Conservation (phyloP, 2,113 vertebrate species). For the Melanerpes formicivorus region DNA sequence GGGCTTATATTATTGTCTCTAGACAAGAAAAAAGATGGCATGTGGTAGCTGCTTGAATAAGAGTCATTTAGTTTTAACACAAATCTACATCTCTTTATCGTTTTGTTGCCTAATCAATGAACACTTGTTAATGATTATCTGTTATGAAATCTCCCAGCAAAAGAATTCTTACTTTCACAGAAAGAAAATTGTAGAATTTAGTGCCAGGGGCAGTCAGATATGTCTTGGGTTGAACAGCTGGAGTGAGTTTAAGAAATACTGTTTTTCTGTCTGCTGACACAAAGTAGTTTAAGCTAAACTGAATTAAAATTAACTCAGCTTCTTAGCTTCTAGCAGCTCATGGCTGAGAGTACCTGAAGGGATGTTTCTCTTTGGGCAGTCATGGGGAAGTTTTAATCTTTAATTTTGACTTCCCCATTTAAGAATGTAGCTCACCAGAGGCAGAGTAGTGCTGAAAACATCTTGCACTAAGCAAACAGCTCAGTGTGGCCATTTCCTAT, state of each 20-base stretch:
- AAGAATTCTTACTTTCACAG: background rate
- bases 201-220: background rate
- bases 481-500: background rate
- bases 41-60: background rate
- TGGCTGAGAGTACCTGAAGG: background rate
- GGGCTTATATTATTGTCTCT: background rate
- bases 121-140: background rate
- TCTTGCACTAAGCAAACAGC: background rate
- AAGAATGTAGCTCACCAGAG: background rate
- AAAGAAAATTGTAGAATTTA: background rate
- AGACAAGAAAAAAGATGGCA: background rate
- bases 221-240: background rate
- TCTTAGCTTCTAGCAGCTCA: background rate
- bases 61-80: background rate
- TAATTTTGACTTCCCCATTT: background rate
- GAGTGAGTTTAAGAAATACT: background rate
- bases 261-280: background rate
- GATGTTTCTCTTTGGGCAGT: background rate
- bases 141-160: background rate
- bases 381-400: background rate
- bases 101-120: background rate
- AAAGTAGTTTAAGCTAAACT: background rate
- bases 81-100: background rate
- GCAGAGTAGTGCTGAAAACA: background rate
- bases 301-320: background rate